Conservation (phyloP, 2,797 vertebrate genomes). For the Trachurus trachurus region DNA sequence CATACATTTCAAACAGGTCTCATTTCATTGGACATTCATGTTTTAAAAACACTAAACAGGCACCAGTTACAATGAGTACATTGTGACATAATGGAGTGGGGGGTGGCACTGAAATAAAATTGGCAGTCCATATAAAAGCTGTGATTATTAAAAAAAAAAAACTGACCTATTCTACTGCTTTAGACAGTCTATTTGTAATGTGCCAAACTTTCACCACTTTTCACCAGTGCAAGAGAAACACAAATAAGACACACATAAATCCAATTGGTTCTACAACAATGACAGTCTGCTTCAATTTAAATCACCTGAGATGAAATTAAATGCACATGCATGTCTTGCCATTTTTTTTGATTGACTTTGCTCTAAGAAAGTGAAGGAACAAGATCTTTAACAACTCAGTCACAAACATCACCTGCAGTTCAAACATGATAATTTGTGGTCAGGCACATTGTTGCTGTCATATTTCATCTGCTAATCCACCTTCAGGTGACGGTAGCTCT, state of each 20-base stretch:
- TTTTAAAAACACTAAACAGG: conserved; percentile 46
- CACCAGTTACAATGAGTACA: conserved; percentile 27
- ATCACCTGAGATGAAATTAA: conserved; percentile 16
- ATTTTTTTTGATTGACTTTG: conserved; percentile 3
- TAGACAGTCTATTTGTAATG: neutral
- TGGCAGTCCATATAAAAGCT: conserved; percentile 3
- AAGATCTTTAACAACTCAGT: neutral
- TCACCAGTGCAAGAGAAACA: neutral
- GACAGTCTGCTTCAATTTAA: neutral
- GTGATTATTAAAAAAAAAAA: neutral
- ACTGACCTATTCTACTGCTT: neutral
- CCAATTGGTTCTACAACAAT: neutral
- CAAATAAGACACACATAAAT: neutral
- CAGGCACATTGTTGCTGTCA: conserved; percentile 12
- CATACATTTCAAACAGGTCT: neutral
- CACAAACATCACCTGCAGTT: neutral
- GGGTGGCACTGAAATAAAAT: conserved; percentile 11
- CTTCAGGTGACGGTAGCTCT: neutral
- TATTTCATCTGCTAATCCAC: conserved; percentile 9
- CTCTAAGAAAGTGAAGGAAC: neutral
- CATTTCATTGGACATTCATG: neutral
- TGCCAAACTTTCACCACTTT: neutral
- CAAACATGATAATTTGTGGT: neutral
- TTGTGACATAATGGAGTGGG: conserved; percentile 30
- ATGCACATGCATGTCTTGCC: neutral